Evolutionary conservation across 2,888 invertebrate genomes (phyloP), one percentile per base, ranked within the genome.

Genomic region (Orchesellides sinensis): DNA sequence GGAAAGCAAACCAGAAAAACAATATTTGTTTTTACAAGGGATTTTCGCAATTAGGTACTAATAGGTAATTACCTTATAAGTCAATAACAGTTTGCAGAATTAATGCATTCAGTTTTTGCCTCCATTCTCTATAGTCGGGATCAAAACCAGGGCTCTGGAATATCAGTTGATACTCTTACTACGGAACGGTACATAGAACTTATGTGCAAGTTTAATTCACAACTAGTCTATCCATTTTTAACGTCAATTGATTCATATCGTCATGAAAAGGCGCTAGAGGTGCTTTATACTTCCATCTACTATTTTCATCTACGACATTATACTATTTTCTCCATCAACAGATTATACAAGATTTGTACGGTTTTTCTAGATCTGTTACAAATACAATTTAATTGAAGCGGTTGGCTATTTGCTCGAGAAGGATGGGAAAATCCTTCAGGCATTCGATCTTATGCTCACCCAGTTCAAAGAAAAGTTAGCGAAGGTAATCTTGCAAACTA

Each of bases 381-480:
- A 92, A 86, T 91, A 93, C 89, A 91, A 93, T 78, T 91, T 93
- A 35, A 92, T 93, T 72, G 92, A 93, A 84, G 94, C 94, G 0
- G 93, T 93, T 66, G 95, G 95, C 17, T 93, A 93, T 87, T 91
- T 96, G 70, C 91, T 95, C 84, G 96, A 96, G 90, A 93, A 94
- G 89, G 92, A 93, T 83, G 95, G 95, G 12, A 94, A 95, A 89
- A 93, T 94, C 89, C 91, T 92, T 87, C 93, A 92, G 88, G 95
- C 95, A 1, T 93, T 95, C 89, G 92, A 93, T 25, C 79, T 89
- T 29, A 86, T 89, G 85, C 72, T 89, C 49, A 78, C 79, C 14
- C 88, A 88, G 61, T 88, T 90, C 66, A 83, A 88, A 45, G 80
- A 73, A n/a, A 86, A 85, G 79, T 78, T 89, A 29, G 63, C 83